These are phyloP conservation scores for Epizoanthus stellaris DNA, from an alignment of 92 coral and sea anemone genomes.

Conservation along the genomic window DNA sequence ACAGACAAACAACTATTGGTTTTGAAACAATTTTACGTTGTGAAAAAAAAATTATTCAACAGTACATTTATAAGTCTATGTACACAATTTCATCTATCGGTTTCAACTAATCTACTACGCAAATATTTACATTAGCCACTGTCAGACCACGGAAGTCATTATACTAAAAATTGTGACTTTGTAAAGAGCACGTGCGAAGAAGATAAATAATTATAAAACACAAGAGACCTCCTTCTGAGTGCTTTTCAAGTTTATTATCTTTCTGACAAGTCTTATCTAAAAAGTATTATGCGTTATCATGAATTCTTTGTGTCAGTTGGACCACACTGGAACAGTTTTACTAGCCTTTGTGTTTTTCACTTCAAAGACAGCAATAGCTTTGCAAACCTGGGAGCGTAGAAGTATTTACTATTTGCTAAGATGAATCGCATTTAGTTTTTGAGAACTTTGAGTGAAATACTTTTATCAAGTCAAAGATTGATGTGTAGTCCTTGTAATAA, in stretches of 20 bases:
- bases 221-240: conserved; percentile 30
- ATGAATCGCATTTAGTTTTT: not conserved
- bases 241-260: conserved; percentile 49
- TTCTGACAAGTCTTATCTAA: conserved; percentile 44
- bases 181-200: conserved; percentile 33
- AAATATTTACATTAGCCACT: conserved; percentile 28
- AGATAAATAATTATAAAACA: conserved; percentile 29
- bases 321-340: conserved; percentile 14
- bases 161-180: conserved; percentile 35
- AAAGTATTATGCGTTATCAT: conserved; percentile 28
- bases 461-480: not conserved
- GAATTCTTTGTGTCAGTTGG: conserved; percentile 15
- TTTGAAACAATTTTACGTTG: not conserved
- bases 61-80: not conserved
- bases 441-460: not conserved
- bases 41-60: not conserved
- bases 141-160: conserved; percentile 35
- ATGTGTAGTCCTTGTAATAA: not conserved
- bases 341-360: not conserved
- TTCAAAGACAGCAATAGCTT: not conserved
- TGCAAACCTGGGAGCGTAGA: not conserved
- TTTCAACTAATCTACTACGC: conserved; percentile 26
- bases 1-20: not conserved
- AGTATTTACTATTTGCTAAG: too few relatives aligned
- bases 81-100: not conserved